phyloP scores from a whole-genome alignment of 1,140 invertebrate genomes.

The Dendrolimus kikuchii region DNA sequence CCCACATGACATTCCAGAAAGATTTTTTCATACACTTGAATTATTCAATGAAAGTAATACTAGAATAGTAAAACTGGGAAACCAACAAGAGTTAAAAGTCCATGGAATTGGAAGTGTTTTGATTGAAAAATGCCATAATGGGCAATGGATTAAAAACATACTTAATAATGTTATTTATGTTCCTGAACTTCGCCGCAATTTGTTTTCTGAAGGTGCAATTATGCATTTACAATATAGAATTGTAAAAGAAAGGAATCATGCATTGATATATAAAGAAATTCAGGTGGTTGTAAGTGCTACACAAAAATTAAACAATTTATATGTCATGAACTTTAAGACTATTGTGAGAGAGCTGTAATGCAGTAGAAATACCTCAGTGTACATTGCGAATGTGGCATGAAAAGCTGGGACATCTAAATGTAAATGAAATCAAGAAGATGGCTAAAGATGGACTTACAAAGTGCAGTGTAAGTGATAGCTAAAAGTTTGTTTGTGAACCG shows the following conservation, averaged over 20 bases:
- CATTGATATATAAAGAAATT: slow-evolving; percentile 17
- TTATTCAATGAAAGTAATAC: too few species aligned
- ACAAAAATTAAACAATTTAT: too few species aligned
- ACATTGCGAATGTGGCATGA: slow-evolving; percentile 32
- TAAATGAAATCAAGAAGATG: slow-evolving; percentile 32
- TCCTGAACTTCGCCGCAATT: slow-evolving; percentile 21
- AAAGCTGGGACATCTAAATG: slow-evolving; percentile 24
- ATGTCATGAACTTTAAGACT: too few species aligned
- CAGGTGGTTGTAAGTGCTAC: too few species aligned
- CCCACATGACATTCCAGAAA: slow-evolving; percentile 7
- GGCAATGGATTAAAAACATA: slow-evolving; percentile 12
- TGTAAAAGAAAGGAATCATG: slow-evolving; percentile 13
- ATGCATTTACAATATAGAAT: slow-evolving; percentile 17
- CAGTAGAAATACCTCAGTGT: too few species aligned
- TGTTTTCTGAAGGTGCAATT: slow-evolving; percentile 26
- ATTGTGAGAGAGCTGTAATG: too few species aligned
- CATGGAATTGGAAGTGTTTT: slow-evolving; percentile 8
- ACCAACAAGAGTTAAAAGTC: too few species aligned
- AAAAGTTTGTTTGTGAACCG: slow-evolving; percentile 39
- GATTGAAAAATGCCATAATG: slow-evolving; percentile 13
- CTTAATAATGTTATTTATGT: slow-evolving; percentile 24
- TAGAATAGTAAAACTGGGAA: slow-evolving; percentile 10
- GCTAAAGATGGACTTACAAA: too few species aligned
- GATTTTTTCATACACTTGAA: too few species aligned
- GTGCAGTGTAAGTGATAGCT: too few species aligned